Percentiles rank a stretch among this genome's conserved stretches.
phyloP scores from a whole-genome alignment of 2,888 invertebrate genomes.

The Drosophila mayaguana region DNA sequence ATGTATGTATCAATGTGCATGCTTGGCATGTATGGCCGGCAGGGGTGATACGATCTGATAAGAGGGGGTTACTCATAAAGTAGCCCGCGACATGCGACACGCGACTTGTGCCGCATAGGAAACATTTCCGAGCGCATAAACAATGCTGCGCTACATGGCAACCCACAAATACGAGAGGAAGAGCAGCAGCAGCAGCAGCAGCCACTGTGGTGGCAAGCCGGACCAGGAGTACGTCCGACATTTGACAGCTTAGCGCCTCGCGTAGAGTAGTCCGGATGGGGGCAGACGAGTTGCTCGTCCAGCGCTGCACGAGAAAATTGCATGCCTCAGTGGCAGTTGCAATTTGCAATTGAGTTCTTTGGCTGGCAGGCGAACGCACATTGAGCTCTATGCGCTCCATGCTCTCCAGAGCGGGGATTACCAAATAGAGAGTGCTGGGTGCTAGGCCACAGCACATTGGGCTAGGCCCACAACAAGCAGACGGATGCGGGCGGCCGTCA shows the following conservation, averaged over 20 bases:
- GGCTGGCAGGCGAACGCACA: conserved; percentile 40
- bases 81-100: conserved; percentile 75
- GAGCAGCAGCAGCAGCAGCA: conserved; percentile 30
- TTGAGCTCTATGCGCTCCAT: conserved; percentile 1
- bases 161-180: conserved; percentile 37
- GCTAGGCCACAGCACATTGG: conserved; percentile 35
- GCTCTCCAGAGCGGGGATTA: conserved; percentile 32
- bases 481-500: conserved; percentile 25
- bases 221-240: conserved; percentile 57
- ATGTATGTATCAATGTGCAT: neutral
- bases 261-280: conserved; percentile 33
- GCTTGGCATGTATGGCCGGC: neutral
- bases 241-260: conserved; percentile 81
- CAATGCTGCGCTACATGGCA: conserved; percentile 53
- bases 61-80: conserved; percentile 58
- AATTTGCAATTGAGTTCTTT: conserved; percentile 80
- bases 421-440: conserved; percentile 31
- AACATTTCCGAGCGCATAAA: conserved; percentile 33
- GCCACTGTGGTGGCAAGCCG: conserved; percentile 41
- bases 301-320: conserved; percentile 65
- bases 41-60: conserved; percentile 8
- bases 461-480: conserved; percentile 34
- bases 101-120: conserved; percentile 46
- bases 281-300: conserved; percentile 16
- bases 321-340: conserved; percentile 76